These are phyloP conservation scores for Andricus quercusramuli DNA, from an alignment of 2,888 invertebrate genomes.

Conservation along the genomic window DNA sequence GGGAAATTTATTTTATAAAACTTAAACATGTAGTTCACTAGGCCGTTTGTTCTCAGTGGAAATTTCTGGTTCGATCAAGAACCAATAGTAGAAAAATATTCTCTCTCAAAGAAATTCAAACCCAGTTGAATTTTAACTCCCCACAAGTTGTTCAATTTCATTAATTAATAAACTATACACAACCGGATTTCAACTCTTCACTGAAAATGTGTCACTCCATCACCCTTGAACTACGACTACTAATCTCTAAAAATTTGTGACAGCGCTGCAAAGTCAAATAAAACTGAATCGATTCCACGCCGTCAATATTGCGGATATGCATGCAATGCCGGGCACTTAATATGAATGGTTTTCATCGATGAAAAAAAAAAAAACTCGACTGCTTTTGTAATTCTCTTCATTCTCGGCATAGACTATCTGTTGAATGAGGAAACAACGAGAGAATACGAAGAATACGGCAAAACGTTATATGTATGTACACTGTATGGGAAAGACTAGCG, in stretches of 20 bases:
- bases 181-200: neutral
- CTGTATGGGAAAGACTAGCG: conserved; percentile 36
- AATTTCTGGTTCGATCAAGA: neutral
- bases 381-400: conserved; percentile 7
- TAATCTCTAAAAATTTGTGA: neutral
- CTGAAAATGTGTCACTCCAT: neutral
- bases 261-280: neutral
- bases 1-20: neutral
- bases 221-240: neutral
- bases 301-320: neutral
- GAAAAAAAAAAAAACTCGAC: neutral
- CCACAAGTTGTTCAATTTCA: neutral
- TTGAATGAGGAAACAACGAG: conserved; percentile 23
- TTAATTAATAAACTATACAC: neutral
- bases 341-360: neutral
- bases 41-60: neutral
- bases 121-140: neutral
- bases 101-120: neutral
- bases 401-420: conserved; percentile 42
- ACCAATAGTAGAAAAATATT: neutral
- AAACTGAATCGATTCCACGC: neutral
- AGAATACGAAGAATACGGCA: conserved; percentile 35
- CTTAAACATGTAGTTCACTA: neutral
- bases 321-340: neutral
- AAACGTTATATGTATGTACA: conserved; percentile 41